phyloP scores from a whole-genome alignment of 2,797 vertebrate genomes.

The Lophius americanus region DNA sequence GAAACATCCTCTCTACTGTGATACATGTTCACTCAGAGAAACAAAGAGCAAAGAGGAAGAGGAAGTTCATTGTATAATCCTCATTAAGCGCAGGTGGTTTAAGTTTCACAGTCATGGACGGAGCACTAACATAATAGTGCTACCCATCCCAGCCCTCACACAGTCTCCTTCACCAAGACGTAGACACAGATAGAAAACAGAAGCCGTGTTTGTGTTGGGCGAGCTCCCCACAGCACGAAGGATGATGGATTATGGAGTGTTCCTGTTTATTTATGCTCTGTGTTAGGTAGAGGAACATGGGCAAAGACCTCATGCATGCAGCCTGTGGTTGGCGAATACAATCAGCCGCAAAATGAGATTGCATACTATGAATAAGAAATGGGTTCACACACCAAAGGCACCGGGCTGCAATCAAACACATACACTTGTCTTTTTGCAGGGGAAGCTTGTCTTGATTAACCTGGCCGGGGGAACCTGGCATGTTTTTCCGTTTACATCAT shows the following conservation, averaged over 20 bases:
- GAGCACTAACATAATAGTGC: slow-evolving; percentile 58
- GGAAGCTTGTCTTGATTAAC: slow-evolving; percentile 81
- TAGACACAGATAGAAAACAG: slow-evolving; percentile 83
- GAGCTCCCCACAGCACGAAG: slow-evolving; percentile 64
- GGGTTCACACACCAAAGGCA: slow-evolving; percentile 48
- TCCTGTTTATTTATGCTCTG: slow-evolving; percentile 83
- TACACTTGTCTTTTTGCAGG: slow-evolving; percentile 38
- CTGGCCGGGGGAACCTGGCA: slow-evolving; percentile 62
- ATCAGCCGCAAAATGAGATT: slow-evolving; percentile 77
- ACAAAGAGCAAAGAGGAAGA: slow-evolving; percentile 43
- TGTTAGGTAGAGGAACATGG: slow-evolving; percentile 66
- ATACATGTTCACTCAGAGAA: slow-evolving; percentile 28
- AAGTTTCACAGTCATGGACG: slow-evolving; percentile 69
- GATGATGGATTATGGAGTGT: slow-evolving; percentile 82
- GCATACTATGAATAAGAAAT: slow-evolving; percentile 80
- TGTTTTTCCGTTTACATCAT: slow-evolving; percentile 80
- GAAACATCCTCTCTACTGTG: slow-evolving; percentile 14
- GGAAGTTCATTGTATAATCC: slow-evolving; percentile 75
- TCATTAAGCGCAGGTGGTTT: slow-evolving; percentile 65
- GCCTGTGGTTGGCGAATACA: slow-evolving; percentile 65
- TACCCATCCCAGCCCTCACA: slow-evolving; percentile 66
- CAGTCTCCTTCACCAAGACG: slow-evolving; percentile 33
- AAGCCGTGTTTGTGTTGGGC: slow-evolving; percentile 81
- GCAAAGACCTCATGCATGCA: slow-evolving; percentile 63
- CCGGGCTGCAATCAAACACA: slow-evolving; percentile 49